Percentiles rank a stretch among this genome's conserved stretches.
Conservation (phyloP, 2,888 invertebrate genomes). For the Oegoconia quadripuncta region DNA sequence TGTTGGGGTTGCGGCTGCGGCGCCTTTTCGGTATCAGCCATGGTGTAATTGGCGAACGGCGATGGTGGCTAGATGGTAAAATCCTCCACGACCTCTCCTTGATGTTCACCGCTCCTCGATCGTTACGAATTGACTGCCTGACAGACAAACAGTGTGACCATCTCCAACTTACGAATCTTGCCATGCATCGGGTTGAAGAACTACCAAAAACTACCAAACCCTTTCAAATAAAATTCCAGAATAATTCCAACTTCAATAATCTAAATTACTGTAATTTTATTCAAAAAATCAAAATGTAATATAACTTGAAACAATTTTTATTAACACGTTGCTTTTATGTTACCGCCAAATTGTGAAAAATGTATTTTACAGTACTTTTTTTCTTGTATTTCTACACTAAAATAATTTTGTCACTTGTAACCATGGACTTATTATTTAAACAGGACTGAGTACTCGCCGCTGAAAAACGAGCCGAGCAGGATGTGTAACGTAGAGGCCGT, state of each 20-base stretch:
- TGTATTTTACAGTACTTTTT: too few species aligned
- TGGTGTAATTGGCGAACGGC: slow-evolving; percentile 90
- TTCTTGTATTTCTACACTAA: too few species aligned
- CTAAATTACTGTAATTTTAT: neutral
- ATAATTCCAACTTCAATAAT: neutral
- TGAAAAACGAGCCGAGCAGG: too few species aligned
- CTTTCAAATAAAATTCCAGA: neutral
- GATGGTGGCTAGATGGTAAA: slow-evolving; percentile 85
- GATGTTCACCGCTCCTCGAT: slow-evolving; percentile 84
- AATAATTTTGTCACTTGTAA: too few species aligned
- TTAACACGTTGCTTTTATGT: too few species aligned
- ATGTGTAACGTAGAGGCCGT: too few species aligned
- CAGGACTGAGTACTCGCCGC: too few species aligned
- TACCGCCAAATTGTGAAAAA: too few species aligned
- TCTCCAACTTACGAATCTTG: neutral
- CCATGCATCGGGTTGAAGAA: neutral
- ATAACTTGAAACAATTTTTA: too few species aligned
- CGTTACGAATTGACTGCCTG: slow-evolving; percentile 33
- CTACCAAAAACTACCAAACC: neutral
- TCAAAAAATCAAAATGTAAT: neutral
- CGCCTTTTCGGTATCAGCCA: slow-evolving; percentile 97
- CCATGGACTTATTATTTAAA: too few species aligned
- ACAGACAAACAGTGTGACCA: neutral
- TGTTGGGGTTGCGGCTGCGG: slow-evolving; percentile 83
- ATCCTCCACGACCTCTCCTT: slow-evolving; percentile 88